phyloP scores from a whole-genome alignment of 1,140 invertebrate species.

The Drosophila sturtevanti region DNA sequence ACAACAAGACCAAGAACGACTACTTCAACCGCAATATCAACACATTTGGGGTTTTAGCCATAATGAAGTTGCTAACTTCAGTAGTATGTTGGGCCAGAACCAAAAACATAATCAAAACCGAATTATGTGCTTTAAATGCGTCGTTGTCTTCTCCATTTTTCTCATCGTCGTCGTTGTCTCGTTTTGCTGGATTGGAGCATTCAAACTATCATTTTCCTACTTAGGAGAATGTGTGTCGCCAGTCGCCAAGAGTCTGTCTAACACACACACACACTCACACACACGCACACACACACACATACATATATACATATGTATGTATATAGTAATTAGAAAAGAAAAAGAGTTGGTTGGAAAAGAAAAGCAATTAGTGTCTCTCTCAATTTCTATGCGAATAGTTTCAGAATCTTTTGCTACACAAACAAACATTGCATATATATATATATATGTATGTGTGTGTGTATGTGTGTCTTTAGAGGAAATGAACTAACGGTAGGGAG shows the following conservation, averaged over 20 bases:
- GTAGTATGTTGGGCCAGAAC: conserved; percentile 54
- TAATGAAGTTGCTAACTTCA: conserved; percentile 79
- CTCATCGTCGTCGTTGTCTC: conserved; percentile 25
- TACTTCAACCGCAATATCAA: conserved; percentile 74
- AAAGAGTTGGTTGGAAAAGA: conserved; percentile 75
- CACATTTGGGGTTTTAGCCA: conserved; percentile 79
- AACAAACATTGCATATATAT: conserved; percentile 42
- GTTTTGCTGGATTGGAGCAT: conserved; percentile 54
- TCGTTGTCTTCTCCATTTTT: conserved; percentile 15
- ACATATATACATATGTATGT: conserved; percentile 42
- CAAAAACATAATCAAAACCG: conserved; percentile 81
- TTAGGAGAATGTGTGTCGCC: conserved; percentile 77
- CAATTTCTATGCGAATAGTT: conserved; percentile 72
- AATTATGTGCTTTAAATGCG: conserved; percentile 81
- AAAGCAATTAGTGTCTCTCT: conserved; percentile 81
- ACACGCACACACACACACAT: conserved; percentile 11
- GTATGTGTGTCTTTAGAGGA: background rate
- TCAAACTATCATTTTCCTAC: conserved; percentile 81
- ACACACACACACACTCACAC: conserved; percentile 15
- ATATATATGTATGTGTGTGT: background rate
- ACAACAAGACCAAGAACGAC: conserved; percentile 12
- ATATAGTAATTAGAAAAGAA: conserved; percentile 80
- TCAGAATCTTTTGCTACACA: conserved; percentile 53
- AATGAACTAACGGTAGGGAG: background rate
- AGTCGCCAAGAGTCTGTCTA: conserved; percentile 70